Evolutionary conservation across 2,113 vertebrate genomes (phyloP).

Genomic region (Vulpes vulpes): DNA sequence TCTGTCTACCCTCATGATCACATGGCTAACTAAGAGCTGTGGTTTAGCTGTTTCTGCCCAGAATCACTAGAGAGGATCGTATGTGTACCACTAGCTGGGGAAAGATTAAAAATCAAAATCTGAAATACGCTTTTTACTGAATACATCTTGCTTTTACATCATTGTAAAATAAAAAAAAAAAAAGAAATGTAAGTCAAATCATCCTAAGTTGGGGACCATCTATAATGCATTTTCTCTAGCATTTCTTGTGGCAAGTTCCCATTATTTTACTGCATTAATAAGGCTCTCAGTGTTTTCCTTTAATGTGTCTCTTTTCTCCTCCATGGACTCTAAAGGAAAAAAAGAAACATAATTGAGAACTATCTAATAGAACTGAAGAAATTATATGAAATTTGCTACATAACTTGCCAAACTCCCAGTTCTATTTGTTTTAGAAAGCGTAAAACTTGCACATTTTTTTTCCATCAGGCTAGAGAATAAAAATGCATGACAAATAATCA

Average conservation of each 20-base stretch:
- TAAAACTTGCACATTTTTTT: slow-evolving; percentile 46
- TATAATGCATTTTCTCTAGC: not conserved
- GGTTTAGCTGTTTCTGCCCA: not conserved
- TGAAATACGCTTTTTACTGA: not conserved
- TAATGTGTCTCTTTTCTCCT: not conserved
- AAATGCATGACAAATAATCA: slow-evolving; percentile 34
- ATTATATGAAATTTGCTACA: not conserved
- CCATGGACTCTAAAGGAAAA: not conserved
- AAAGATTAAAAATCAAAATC: not conserved
- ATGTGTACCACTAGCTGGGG: not conserved
- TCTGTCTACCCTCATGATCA: not conserved
- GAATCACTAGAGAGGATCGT: not conserved
- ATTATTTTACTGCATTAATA: slow-evolving; percentile 7
- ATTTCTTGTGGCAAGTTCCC: not conserved
- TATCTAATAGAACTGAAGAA: not conserved
- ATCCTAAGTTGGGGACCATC: not conserved
- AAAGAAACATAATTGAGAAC: not conserved
- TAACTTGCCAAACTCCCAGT: slow-evolving; percentile 6
- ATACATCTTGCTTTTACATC: not conserved
- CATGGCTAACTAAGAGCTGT: no score
- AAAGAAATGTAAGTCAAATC: not conserved
- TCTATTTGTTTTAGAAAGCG: slow-evolving; percentile 56
- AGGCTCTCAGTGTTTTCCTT: not conserved
- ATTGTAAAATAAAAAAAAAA: not conserved
- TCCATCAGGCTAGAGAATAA: slow-evolving; percentile 15